Evolutionary conservation across 2,888 invertebrate species (phyloP).

Genomic region (Amphimallon solstitiale): DNA sequence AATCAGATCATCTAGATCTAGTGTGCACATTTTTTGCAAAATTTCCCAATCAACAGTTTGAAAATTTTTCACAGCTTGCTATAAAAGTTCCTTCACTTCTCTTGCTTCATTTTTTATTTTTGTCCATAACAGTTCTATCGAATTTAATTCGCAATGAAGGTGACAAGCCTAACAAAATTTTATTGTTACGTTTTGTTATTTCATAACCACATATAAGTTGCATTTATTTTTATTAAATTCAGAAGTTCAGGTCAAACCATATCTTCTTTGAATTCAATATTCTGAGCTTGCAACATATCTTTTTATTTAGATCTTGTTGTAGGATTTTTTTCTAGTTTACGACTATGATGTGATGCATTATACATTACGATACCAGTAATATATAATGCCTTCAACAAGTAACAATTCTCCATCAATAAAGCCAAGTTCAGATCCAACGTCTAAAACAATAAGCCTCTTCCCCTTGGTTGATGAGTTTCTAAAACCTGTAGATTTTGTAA

Average conservation of each 20-base stretch:
- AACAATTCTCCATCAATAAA: not conserved
- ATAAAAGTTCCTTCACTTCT: too few species aligned
- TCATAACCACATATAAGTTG: not conserved
- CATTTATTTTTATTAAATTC: not conserved
- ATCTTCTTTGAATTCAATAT: not conserved
- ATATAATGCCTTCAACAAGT: not conserved
- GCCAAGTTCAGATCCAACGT: not conserved
- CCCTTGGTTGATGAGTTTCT: not conserved
- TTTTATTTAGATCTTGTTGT: not conserved
- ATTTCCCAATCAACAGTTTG: too few species aligned
- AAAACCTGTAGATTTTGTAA: not conserved
- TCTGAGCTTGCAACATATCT: not conserved
- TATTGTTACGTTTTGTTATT: too few species aligned
- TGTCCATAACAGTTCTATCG: too few species aligned
- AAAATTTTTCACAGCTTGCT: too few species aligned
- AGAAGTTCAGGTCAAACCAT: conserved; percentile 1
- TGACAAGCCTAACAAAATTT: too few species aligned
- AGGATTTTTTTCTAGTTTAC: conserved; percentile 1
- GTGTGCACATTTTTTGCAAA: too few species aligned
- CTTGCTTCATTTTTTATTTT: too few species aligned
- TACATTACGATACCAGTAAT: conserved; percentile 17
- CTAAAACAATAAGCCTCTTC: conserved; percentile 9
- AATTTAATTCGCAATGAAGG: too few species aligned
- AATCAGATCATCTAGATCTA: too few species aligned
- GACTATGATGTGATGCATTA: conserved; percentile 2